Conservation (phyloP, 2,888 invertebrate species). For the Toxonevra muliebris region DNA sequence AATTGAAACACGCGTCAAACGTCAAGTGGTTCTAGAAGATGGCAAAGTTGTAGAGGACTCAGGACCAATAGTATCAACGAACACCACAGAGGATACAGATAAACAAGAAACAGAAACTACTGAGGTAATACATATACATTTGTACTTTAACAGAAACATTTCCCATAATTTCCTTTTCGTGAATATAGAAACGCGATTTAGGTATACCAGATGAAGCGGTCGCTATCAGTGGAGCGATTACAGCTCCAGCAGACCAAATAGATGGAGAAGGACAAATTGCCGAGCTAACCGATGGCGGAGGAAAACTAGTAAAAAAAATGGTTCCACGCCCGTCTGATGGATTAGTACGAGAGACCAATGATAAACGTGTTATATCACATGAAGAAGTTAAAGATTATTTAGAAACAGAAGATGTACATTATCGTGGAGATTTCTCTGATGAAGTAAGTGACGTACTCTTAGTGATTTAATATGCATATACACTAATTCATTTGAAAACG, state of each 20-base stretch:
- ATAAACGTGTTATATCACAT: conserved; percentile 80
- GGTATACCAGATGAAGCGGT: conserved; percentile 52
- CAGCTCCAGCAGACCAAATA: conserved; percentile 21
- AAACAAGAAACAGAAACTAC: conserved; percentile 89
- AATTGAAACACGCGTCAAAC: conserved; percentile 89
- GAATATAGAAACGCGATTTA: conserved; percentile 56
- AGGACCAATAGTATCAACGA: conserved; percentile 89
- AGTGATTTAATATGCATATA: too few species aligned
- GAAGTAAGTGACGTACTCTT: conserved; percentile 72
- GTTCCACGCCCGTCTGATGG: conserved; percentile 75
- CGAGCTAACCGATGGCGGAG: conserved; percentile 42
- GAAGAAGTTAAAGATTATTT: conserved; percentile 83
- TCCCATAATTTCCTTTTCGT: conserved; percentile 7
- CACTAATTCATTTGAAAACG: too few species aligned
- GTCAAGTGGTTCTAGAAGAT: conserved; percentile 89
- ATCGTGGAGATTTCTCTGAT: conserved; percentile 86
- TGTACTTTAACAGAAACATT: not conserved
- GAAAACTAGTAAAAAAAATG: conserved; percentile 63
- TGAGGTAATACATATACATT: conserved; percentile 75
- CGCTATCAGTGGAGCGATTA: conserved; percentile 36
- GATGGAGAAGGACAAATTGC: conserved; percentile 34
- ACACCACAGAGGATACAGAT: conserved; percentile 90
- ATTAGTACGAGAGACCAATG: conserved; percentile 82
- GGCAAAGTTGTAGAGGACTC: conserved; percentile 89
- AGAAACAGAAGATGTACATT: conserved; percentile 86